These are phyloP conservation scores for Noctilio leporinus DNA, from an alignment of 2,113 vertebrate genomes.

Conservation along the genomic window DNA sequence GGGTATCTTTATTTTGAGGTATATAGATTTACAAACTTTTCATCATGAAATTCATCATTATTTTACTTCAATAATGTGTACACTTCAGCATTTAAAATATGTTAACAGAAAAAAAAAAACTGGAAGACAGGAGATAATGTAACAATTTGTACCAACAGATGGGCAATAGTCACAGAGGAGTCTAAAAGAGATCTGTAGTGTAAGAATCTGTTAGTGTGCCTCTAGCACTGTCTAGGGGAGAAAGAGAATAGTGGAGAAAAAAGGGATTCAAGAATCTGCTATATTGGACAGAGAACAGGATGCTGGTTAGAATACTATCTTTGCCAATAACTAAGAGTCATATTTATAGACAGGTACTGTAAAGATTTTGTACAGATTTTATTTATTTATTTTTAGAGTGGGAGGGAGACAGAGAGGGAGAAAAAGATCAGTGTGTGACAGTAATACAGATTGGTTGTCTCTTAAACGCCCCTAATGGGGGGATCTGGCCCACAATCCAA, in stretches of 20 bases:
- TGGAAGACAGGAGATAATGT: constrained; percentile 29
- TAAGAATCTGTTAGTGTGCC: constrained; percentile 33
- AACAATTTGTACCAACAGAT: constrained; percentile 42
- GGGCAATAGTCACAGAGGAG: not conserved
- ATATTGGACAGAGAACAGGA: not conserved
- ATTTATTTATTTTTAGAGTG: too few relatives aligned
- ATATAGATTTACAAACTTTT: constrained; percentile 7
- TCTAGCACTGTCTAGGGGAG: constrained; percentile 68
- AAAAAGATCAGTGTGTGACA: too few relatives aligned
- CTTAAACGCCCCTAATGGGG: too few relatives aligned
- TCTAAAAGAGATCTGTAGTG: constrained; percentile 32
- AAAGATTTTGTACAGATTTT: too few relatives aligned
- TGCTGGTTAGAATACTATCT: constrained; percentile 9
- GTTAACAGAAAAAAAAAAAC: not conserved
- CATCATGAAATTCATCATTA: not conserved
- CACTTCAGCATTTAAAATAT: constrained; percentile 23
- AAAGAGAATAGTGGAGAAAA: constrained; percentile 39
- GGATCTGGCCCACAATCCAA: too few relatives aligned
- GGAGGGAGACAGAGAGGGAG: too few relatives aligned
- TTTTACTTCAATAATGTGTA: constrained; percentile 38
- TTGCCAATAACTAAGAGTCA: not conserved
- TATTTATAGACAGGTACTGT: too few relatives aligned
- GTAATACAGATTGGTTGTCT: too few relatives aligned
- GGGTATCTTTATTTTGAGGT: not conserved
- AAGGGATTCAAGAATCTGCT: constrained; percentile 14